These are phyloP conservation scores for Anguilla anguilla DNA, from an alignment of 2,797 vertebrate genomes.

Conservation along the genomic window DNA sequence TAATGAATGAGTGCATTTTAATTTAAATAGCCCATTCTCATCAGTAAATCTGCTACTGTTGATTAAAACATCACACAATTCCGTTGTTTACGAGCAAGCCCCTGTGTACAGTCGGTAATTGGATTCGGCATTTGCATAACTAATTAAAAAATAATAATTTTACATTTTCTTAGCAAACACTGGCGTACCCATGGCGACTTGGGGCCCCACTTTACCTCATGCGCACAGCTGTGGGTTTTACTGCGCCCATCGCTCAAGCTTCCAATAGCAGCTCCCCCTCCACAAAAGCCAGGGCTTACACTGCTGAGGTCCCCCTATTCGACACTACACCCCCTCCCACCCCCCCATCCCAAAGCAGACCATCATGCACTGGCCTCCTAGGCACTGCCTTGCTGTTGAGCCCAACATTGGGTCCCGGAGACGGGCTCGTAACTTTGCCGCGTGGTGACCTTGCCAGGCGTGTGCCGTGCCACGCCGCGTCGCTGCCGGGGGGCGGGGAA, in stretches of 20 bases:
- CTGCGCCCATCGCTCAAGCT: neutral
- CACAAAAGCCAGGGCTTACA: neutral
- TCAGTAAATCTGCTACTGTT: neutral
- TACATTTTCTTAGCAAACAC: neutral
- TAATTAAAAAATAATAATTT: neutral
- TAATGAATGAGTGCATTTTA: neutral
- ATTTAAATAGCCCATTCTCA: neutral
- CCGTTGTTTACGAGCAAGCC: neutral
- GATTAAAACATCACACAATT: constrained; percentile 8
- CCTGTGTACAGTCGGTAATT: neutral
- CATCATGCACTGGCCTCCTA: neutral
- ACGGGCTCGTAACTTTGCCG: constrained; percentile 53
- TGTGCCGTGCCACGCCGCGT: constrained; percentile 62
- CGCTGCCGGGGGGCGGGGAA: constrained; percentile 58
- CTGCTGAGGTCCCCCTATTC: neutral
- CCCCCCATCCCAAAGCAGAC: neutral
- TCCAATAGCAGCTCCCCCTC: neutral
- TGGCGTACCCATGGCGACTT: neutral
- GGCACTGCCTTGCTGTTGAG: neutral
- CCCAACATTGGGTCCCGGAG: constrained; percentile 1
- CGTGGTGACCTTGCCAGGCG: constrained; percentile 48
- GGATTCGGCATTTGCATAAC: neutral
- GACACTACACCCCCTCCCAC: neutral
- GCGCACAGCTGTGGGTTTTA: neutral
- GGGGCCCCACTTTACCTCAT: neutral